A percentile compares a stretch with the other conserved stretches of the same genome.
These are phyloP conservation scores for Margarornis squamiger DNA, from an alignment of 2,797 vertebrate species.

Conservation along the genomic window DNA sequence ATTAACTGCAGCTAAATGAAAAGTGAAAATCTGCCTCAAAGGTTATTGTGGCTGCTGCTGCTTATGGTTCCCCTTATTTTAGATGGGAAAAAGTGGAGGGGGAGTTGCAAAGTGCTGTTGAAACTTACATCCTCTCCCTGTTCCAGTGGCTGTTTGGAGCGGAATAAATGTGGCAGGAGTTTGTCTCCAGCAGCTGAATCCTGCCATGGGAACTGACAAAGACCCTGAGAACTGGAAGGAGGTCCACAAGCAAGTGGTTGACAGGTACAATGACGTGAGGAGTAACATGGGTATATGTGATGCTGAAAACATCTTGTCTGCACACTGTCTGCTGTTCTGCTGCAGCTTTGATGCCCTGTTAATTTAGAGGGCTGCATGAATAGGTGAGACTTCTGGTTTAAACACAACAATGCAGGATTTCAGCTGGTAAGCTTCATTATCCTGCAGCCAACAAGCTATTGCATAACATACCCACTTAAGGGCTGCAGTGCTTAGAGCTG, in stretches of 20 bases:
- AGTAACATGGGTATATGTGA: background rate
- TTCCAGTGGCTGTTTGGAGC: conserved; percentile 93
- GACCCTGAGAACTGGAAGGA: conserved; percentile 93
- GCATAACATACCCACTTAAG: background rate
- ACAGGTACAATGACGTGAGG: conserved; percentile 78
- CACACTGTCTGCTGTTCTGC: background rate
- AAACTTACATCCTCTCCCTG: background rate
- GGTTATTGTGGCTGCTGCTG: background rate
- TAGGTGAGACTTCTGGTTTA: background rate
- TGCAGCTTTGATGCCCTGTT: background rate
- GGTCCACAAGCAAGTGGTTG: conserved; percentile 91
- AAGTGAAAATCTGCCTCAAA: background rate
- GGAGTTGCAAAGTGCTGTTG: background rate
- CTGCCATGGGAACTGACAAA: conserved; percentile 85
- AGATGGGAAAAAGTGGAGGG: background rate
- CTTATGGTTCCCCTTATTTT: background rate
- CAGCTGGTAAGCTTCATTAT: background rate
- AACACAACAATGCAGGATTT: background rate
- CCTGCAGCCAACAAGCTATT: background rate
- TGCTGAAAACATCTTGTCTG: background rate
- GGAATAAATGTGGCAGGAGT: conserved; percentile 94
- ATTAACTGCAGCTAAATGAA: background rate
- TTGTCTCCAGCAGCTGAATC: conserved; percentile 89
- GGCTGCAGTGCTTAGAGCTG: background rate
- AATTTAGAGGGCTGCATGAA: background rate